Evolutionary conservation across 2,888 invertebrate genomes (phyloP).

Genomic region (Neuroscelio doddi): DNA sequence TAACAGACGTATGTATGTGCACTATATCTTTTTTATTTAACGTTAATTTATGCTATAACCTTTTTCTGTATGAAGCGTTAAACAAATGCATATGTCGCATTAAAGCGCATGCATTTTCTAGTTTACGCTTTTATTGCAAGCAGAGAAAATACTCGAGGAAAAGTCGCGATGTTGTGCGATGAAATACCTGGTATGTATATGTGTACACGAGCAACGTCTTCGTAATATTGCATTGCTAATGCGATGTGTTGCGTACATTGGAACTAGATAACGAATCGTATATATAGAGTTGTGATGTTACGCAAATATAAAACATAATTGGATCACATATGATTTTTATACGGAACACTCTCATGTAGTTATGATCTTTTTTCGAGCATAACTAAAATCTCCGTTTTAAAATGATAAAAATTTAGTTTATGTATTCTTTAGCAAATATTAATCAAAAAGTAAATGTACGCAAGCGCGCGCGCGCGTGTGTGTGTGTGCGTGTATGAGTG

Average conservation of each 20-base stretch:
- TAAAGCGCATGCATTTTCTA: slow-evolving; percentile 6
- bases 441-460: too few species aligned
- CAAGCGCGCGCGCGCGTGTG: too few species aligned
- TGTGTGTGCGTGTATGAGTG: too few species aligned
- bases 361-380: too few species aligned
- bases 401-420: too few species aligned
- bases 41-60: slow-evolving; percentile 9
- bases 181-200: not conserved
- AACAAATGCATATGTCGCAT: slow-evolving; percentile 10
- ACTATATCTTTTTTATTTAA: slow-evolving; percentile 4
- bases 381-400: too few species aligned
- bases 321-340: too few species aligned
- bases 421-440: too few species aligned
- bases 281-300: too few species aligned
- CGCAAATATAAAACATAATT: too few species aligned
- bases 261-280: not conserved
- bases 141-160: not conserved
- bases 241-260: not conserved
- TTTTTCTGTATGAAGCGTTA: slow-evolving; percentile 7
- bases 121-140: slow-evolving; percentile 2
- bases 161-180: not conserved
- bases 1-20: not conserved
- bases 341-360: too few species aligned
- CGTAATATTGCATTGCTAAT: not conserved
- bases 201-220: not conserved